Conservation (phyloP, 2,113 vertebrate genomes). For the Conger conger region DNA sequence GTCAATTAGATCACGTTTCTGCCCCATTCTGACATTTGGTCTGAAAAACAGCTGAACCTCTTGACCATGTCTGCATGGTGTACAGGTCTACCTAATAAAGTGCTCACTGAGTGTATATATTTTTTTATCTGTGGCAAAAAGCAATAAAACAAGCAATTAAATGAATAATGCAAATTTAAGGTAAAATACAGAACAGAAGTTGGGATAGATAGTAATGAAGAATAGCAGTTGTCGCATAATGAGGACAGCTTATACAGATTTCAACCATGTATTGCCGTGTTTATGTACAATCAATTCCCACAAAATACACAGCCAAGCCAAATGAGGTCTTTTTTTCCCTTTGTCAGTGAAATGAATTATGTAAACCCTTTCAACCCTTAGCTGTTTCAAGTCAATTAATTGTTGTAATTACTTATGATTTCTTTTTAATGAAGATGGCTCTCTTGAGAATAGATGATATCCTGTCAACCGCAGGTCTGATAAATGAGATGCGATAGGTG, state of each 20-base stretch:
- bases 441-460: constrained; percentile 79
- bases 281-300: constrained; percentile 3
- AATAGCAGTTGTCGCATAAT: neutral
- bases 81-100: too few relatives aligned
- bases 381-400: constrained; percentile 88
- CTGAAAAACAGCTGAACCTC: too few relatives aligned
- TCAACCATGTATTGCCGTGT: neutral
- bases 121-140: neutral
- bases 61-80: too few relatives aligned
- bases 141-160: neutral
- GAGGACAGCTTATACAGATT: neutral
- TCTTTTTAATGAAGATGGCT: constrained; percentile 87
- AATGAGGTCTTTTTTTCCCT: constrained; percentile 64
- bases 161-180: neutral
- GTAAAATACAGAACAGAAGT: neutral
- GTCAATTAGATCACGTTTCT: too few relatives aligned
- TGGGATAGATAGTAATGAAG: neutral
- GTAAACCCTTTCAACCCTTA: constrained; percentile 83
- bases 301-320: constrained; percentile 40
- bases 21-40: too few relatives aligned
- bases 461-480: constrained; percentile 81
- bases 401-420: constrained; percentile 92
- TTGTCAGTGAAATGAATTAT: constrained; percentile 87
- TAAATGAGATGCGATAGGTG: constrained; percentile 85
- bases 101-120: too few relatives aligned